phyloP scores from a whole-genome alignment of 2,888 invertebrate species.

The Nomada fucata region DNA sequence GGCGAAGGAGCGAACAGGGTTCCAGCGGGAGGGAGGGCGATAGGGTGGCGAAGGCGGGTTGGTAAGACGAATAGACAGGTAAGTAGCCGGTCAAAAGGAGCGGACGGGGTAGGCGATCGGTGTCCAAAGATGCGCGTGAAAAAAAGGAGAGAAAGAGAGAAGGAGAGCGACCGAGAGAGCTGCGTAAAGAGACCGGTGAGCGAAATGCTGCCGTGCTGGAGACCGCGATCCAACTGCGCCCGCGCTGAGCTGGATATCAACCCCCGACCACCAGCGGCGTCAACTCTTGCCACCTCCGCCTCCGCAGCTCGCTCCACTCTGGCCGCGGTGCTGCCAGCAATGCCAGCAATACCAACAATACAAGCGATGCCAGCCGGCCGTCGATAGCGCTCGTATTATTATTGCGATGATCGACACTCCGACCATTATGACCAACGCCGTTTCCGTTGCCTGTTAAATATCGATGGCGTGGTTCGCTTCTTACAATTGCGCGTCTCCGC shows the following conservation, averaged over 20 bases:
- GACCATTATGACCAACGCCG: slow-evolving; percentile 34
- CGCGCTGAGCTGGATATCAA: slow-evolving; percentile 81
- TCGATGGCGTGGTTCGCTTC: slow-evolving; percentile 45
- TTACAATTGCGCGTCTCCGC: slow-evolving; percentile 22
- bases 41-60: not conserved
- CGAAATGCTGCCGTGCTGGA: slow-evolving; percentile 77
- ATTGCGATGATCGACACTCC: slow-evolving; percentile 47
- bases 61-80: slow-evolving; percentile 37
- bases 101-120: slow-evolving; percentile 9
- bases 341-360: slow-evolving; percentile 24
- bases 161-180: slow-evolving; percentile 54
- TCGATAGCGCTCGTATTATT: slow-evolving; percentile 61
- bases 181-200: slow-evolving; percentile 65
- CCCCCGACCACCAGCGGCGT: slow-evolving; percentile 74
- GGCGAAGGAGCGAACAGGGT: slow-evolving; percentile 35
- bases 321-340: slow-evolving; percentile 4
- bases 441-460: slow-evolving; percentile 47
- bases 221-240: slow-evolving; percentile 81
- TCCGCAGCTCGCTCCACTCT: slow-evolving; percentile 49
- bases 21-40: slow-evolving; percentile 46
- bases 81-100: slow-evolving; percentile 32
- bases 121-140: slow-evolving; percentile 27
- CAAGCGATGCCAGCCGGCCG: slow-evolving; percentile 3
- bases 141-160: slow-evolving; percentile 38
- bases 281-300: slow-evolving; percentile 76